Percentiles rank a stretch among this genome's conserved stretches.
These are phyloP conservation scores for Arion vulgaris DNA, from an alignment of 1,140 invertebrate genomes.

Conservation along the genomic window DNA sequence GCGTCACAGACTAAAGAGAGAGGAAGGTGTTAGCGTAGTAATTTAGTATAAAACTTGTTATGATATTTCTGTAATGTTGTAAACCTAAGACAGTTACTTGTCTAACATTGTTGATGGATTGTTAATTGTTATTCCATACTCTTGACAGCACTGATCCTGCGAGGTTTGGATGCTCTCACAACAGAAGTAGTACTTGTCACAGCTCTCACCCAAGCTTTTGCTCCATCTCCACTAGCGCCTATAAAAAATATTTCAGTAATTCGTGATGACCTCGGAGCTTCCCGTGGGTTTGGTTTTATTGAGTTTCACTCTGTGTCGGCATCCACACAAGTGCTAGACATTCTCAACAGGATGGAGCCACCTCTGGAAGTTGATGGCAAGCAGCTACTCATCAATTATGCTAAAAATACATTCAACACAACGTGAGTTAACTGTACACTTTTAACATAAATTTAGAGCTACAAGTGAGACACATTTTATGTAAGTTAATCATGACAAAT, in stretches of 20 bases:
- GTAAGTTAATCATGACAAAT: too few relatives aligned
- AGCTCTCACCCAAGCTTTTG: slow-evolving; percentile 76
- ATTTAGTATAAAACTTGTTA: too few relatives aligned
- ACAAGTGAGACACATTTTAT: too few relatives aligned
- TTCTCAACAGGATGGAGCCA: slow-evolving; percentile 55
- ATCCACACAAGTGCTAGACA: slow-evolving; percentile 79
- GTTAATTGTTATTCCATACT: not conserved
- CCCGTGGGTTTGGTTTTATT: slow-evolving; percentile 71
- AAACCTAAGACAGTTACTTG: too few relatives aligned
- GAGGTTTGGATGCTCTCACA: slow-evolving; percentile 87
- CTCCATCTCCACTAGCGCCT: slow-evolving; percentile 76
- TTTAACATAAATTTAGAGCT: too few relatives aligned
- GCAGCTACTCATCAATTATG: slow-evolving; percentile 69
- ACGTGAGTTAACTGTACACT: slow-evolving; percentile 64
- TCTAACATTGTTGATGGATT: too few relatives aligned
- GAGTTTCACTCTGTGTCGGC: slow-evolving; percentile 85
- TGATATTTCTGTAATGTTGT: too few relatives aligned
- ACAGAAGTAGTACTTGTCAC: slow-evolving; percentile 86
- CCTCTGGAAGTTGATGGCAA: slow-evolving; percentile 72
- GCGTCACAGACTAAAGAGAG: too few relatives aligned
- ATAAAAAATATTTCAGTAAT: slow-evolving; percentile 87
- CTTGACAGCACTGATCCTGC: slow-evolving; percentile 83
- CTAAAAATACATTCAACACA: slow-evolving; percentile 72
- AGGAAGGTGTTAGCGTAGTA: too few relatives aligned
- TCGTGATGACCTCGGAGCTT: slow-evolving; percentile 86